Percentiles rank a stretch among this genome's conserved stretches.
Evolutionary conservation across 2,888 invertebrate genomes (phyloP).

Genomic region (Girardia tigrina): DNA sequence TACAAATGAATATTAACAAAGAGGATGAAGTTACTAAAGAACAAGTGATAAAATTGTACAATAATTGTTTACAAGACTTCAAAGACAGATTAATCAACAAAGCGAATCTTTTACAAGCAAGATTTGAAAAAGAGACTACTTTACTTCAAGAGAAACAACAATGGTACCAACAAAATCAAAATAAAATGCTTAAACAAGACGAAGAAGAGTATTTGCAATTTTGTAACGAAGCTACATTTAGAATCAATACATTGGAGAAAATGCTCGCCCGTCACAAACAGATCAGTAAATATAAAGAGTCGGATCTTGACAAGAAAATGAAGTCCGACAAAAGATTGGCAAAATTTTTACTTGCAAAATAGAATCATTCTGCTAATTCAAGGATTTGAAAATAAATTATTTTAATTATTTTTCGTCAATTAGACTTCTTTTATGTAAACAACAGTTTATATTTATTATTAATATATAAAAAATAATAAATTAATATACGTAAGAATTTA

Average conservation of each 20-base stretch:
- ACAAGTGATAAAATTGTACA: constrained; percentile 46
- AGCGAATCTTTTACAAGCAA: constrained; percentile 50
- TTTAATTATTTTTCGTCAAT: too few relatives aligned
- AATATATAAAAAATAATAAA: too few relatives aligned
- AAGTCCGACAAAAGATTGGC: constrained; percentile 41
- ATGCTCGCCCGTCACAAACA: constrained; percentile 51
- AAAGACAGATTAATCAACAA: constrained; percentile 50
- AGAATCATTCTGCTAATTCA: too few relatives aligned
- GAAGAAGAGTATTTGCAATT: constrained; percentile 50
- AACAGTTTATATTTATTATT: too few relatives aligned
- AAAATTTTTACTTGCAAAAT: constrained; percentile 6
- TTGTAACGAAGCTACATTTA: constrained; percentile 50
- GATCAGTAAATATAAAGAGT: constrained; percentile 49
- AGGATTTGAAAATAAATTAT: too few relatives aligned
- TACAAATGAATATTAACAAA: constrained; percentile 39
- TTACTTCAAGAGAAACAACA: constrained; percentile 50
- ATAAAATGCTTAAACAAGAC: constrained; percentile 50
- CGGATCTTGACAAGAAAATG: constrained; percentile 46
- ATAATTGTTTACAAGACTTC: constrained; percentile 43
- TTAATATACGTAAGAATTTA: too few relatives aligned
- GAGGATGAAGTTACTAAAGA: constrained; percentile 38
- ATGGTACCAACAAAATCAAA: constrained; percentile 51
- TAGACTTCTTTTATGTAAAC: too few relatives aligned
- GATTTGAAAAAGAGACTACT: constrained; percentile 51
- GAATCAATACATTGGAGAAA: constrained; percentile 49